Percentiles rank a stretch among this genome's conserved stretches.
These are phyloP conservation scores for Tethea ocularis DNA, from an alignment of 2,888 invertebrate species.

Conservation along the genomic window DNA sequence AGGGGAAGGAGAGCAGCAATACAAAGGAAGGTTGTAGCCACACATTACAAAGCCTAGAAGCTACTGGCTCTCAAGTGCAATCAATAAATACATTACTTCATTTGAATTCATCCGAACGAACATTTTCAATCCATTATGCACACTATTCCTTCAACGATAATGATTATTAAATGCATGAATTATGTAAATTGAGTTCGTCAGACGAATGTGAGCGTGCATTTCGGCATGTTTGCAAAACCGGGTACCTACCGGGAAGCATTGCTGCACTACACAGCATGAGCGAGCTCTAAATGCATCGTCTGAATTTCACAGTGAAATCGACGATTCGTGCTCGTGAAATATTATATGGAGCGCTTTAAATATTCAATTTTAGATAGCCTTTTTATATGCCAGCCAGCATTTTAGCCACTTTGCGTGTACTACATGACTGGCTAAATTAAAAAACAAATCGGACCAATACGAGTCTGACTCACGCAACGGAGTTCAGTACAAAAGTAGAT, in stretches of 20 bases:
- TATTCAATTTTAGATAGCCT: background rate
- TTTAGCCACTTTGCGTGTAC: too few relatives aligned
- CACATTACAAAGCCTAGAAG: too few relatives aligned
- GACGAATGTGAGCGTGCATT: background rate
- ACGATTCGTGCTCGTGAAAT: background rate
- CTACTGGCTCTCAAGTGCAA: too few relatives aligned
- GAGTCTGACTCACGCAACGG: too few relatives aligned
- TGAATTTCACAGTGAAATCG: background rate
- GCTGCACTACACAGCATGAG: background rate
- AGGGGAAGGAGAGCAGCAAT: too few relatives aligned
- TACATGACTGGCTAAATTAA: too few relatives aligned
- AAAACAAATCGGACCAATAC: too few relatives aligned
- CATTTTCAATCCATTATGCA: background rate
- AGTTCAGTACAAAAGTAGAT: too few relatives aligned
- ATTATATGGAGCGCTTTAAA: background rate
- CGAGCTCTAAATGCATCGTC: background rate
- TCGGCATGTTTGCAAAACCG: background rate
- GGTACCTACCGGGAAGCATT: background rate
- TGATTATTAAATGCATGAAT: slow-evolving; percentile 1
- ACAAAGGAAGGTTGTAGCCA: too few relatives aligned
- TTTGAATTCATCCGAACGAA: background rate
- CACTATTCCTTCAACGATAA: background rate
- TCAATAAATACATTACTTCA: too few relatives aligned
- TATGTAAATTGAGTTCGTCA: background rate
- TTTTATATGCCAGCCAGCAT: too few relatives aligned